A percentile compares a stretch with the other conserved stretches of the same genome.
phyloP scores from a whole-genome alignment of 2,888 invertebrate genomes.

The Pristionchus arcanus region DNA sequence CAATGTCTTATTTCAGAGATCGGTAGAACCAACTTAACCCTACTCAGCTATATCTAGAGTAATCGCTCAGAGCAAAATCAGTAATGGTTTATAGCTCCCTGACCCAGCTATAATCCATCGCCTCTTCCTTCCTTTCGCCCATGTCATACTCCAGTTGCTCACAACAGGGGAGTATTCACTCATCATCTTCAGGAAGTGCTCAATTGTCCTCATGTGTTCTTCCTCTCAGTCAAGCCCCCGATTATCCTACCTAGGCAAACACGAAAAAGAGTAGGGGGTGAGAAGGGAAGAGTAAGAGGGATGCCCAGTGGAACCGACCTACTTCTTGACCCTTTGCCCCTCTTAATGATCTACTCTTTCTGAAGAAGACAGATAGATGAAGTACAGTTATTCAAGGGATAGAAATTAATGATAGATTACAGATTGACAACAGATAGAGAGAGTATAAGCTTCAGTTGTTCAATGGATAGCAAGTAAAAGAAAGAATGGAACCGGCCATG shows the following conservation, averaged over 20 bases:
- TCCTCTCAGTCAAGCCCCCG: conserved; percentile 44
- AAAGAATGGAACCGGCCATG: background rate
- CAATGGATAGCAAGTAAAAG: background rate
- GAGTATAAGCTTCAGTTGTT: too few relatives aligned
- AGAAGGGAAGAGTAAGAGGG: background rate
- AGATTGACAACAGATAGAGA: too few relatives aligned
- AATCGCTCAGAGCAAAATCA: too few relatives aligned
- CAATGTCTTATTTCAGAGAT: background rate
- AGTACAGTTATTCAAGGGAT: too few relatives aligned
- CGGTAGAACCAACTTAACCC: background rate
- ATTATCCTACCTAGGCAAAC: conserved; percentile 45
- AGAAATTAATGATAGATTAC: too few relatives aligned
- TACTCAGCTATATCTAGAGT: too few relatives aligned
- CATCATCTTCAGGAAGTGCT: conserved; percentile 44
- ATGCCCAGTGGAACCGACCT: conserved; percentile 31
- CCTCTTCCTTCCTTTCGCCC: background rate
- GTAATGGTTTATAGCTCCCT: background rate
- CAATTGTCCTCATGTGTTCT: conserved; percentile 27
- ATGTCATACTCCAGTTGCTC: conserved; percentile 3
- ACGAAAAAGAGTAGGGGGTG: conserved; percentile 37
- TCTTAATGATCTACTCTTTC: too few relatives aligned
- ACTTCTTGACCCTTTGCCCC: conserved; percentile 13
- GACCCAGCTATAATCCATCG: background rate
- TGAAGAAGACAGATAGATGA: too few relatives aligned
- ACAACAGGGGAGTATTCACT: conserved; percentile 24